Base-by-base conservation (phyloP, 2,113 vertebrate species). In the Lamprologus callipterus region DNA sequence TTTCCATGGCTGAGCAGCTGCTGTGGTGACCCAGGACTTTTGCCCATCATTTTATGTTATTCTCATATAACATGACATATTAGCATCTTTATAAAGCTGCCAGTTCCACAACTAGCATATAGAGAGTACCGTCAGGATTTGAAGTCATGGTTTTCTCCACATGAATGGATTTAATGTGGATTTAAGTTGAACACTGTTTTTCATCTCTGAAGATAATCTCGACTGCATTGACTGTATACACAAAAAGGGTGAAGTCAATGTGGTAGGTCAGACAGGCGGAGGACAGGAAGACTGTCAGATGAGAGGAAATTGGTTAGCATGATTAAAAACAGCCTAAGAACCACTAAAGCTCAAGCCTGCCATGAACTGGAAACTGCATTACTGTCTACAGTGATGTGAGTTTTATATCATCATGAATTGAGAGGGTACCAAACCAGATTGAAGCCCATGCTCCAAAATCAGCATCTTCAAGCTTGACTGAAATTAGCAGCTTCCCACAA, bases 221-320 rank as follows among this genome's bases (percentile, higher is more conserved):
- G 4, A 65, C 60, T 37, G 19, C 4, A 65, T 65, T 65, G 17
- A 65, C 31, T 65, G 31, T 65, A n/a, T 12, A n/a, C 60, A 35
- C 31, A 63, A 35, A 63, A 63, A n/a, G 17, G 31, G 17, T n/a
- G 60, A 35, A 65, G 17, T n/a, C 31, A 1, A 35, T n/a, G 31
- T n/a, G 58, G 14, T 31, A 37, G 11, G 63, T 40, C 33, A 26
- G 37, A 23, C 21, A 70, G 60, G 60, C 6, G 1, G 37, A 42
- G 0, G 35, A 23, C 65, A 21, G 5, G 58, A 63, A 70, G 37
- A 42, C 37, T 9, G 37, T 70, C 0, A 10, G 37, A 26, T 70
- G 8, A 70, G 8, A 45, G 37, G 37, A 70, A 70, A 70, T 26
- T 70, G 65, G 65, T 42, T 70, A 42, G 37, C 1, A 42, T 70